phyloP scores from a whole-genome alignment of 2,113 vertebrate species.

The Microcebus murinus region DNA sequence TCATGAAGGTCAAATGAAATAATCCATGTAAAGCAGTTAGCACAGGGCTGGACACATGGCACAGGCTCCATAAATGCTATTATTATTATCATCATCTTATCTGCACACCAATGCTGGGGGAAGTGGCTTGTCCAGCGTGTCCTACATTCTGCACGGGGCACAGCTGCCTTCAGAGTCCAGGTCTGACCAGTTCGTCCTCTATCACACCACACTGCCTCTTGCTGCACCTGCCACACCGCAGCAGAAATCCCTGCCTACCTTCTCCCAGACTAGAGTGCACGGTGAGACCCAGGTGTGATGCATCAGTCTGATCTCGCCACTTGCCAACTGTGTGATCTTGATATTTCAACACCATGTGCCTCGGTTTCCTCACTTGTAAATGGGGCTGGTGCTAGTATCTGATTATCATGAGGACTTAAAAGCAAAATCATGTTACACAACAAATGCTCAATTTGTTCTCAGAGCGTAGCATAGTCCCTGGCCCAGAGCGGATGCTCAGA shows the following conservation, averaged over 20 bases:
- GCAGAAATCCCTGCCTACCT: neutral
- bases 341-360: neutral
- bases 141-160: neutral
- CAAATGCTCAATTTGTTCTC: neutral
- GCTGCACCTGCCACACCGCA: neutral
- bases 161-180: neutral
- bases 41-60: neutral
- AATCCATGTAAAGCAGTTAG: neutral
- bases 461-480: neutral
- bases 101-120: neutral
- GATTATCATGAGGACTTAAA: neutral
- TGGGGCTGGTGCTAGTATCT: neutral
- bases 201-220: neutral
- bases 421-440: neutral
- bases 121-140: neutral
- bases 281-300: neutral
- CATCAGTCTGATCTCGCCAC: neutral
- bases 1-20: neutral
- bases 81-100: neutral
- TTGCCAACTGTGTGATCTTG: neutral
- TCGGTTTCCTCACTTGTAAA: neutral
- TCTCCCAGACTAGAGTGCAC: neutral
- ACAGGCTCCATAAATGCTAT: neutral
- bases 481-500: neutral
- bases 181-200: neutral